A percentile compares a stretch with the other conserved stretches of the same genome.
Conservation (phyloP, 2,797 vertebrate genomes). For the Leptatherina wallacei region DNA sequence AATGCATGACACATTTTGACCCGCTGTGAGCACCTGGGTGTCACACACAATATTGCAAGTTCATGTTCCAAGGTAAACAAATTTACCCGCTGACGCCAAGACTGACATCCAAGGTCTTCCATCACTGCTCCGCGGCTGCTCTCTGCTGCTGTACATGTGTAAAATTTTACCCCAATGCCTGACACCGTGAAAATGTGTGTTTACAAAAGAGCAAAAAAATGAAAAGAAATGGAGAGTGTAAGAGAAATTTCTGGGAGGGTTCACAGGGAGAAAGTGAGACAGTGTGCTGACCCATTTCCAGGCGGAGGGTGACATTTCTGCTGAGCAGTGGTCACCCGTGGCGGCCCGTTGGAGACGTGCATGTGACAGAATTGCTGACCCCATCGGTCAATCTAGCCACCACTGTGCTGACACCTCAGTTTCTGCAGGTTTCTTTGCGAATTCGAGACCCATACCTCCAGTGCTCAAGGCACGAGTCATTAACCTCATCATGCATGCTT, state of each 20-base stretch:
- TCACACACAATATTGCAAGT: conserved; percentile 59
- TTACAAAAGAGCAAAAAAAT: conserved; percentile 10
- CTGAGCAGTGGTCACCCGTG: conserved; percentile 74
- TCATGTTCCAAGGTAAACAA: conserved; percentile 65
- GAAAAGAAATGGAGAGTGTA: conserved; percentile 4
- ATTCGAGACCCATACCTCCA: conserved; percentile 35
- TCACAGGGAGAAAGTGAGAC: conserved; percentile 22
- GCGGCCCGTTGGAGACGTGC: conserved; percentile 50
- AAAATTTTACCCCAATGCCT: conserved; percentile 36
- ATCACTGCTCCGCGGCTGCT: conserved; percentile 36
- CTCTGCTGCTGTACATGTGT: conserved; percentile 14
- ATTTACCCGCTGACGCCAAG: conserved; percentile 55
- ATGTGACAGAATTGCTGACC: conserved; percentile 79
- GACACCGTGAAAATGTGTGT: conserved; percentile 23
- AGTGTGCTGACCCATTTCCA: conserved; percentile 50
- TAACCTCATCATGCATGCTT: conserved; percentile 54
- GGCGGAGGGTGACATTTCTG: conserved; percentile 73
- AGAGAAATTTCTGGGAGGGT: conserved; percentile 7
- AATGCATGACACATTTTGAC: conserved; percentile 60
- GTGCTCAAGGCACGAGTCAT: conserved; percentile 38
- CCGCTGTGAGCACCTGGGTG: conserved; percentile 52
- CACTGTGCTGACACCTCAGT: conserved; percentile 67
- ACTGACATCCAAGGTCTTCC: conserved; percentile 71
- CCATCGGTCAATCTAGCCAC: conserved; percentile 55
- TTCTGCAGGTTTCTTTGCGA: conserved; percentile 50